phyloP scores from a whole-genome alignment of 2,888 invertebrate genomes.

The Coleophora flavipennella region DNA sequence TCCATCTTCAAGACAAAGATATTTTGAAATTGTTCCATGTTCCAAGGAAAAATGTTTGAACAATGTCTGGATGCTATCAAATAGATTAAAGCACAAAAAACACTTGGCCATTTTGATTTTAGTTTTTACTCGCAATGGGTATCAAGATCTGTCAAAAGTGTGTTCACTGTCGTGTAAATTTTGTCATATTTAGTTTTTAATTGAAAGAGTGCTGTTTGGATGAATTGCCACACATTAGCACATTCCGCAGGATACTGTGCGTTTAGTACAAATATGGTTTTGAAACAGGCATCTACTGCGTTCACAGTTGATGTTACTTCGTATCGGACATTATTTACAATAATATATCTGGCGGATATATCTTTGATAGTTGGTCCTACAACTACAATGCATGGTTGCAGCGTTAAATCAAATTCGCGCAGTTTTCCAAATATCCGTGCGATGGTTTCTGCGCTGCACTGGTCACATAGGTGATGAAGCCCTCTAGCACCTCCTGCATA shows the following conservation, averaged over 20 bases:
- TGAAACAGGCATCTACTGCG: conserved; percentile 6
- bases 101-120: neutral
- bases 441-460: too few species aligned
- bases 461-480: neutral
- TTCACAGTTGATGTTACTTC: neutral
- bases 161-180: conserved; percentile 1
- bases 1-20: too few species aligned
- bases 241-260: conserved; percentile 2
- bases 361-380: too few species aligned
- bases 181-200: conserved; percentile 3
- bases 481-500: neutral
- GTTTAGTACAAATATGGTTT: conserved; percentile 6
- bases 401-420: too few species aligned
- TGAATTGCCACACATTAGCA: conserved; percentile 5
- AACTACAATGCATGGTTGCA: too few species aligned
- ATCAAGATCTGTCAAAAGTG: conserved; percentile 2
- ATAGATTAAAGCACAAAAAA: too few species aligned
- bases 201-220: conserved; percentile 7
- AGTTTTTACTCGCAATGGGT: neutral
- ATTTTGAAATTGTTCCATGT: too few species aligned
- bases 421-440: too few species aligned
- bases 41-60: too few species aligned
- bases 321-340: too few species aligned
- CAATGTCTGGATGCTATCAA: too few species aligned
- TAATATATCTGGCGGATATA: too few species aligned